A percentile compares a stretch with the other conserved stretches of the same genome.
Conservation (phyloP, 2,888 invertebrate species). For the Anoplius nigerrimus region DNA sequence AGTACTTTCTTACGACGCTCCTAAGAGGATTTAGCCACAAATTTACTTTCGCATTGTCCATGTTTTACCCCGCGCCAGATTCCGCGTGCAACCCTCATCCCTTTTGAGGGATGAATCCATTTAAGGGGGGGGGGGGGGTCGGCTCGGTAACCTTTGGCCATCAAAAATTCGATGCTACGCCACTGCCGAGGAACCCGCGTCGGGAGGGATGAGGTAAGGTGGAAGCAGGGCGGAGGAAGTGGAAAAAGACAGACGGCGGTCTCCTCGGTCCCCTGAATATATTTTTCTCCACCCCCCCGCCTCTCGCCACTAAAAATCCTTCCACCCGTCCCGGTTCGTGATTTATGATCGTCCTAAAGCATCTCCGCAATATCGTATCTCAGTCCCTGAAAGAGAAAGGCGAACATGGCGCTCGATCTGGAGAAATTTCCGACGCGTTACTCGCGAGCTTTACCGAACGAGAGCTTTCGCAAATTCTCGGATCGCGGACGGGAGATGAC, state of each 20-base stretch:
- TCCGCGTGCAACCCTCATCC: too few relatives aligned
- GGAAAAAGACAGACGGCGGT: not conserved
- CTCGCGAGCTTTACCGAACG: too few relatives aligned
- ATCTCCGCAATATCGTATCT: slow-evolving; percentile 53
- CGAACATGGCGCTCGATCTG: too few relatives aligned
- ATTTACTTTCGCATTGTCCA: too few relatives aligned
- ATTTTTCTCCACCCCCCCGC: slow-evolving; percentile 7
- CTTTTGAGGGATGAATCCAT: too few relatives aligned
- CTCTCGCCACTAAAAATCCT: not conserved
- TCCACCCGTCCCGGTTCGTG: slow-evolving; percentile 38
- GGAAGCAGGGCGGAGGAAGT: not conserved
- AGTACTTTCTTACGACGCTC: not conserved
- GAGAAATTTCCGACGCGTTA: too few relatives aligned
- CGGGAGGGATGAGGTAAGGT: not conserved
- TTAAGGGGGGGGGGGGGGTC: not conserved
- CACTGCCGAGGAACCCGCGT: too few relatives aligned
- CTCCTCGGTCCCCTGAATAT: slow-evolving; percentile 27
- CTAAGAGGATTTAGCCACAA: not conserved
- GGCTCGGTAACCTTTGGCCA: not conserved
- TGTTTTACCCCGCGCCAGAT: too few relatives aligned
- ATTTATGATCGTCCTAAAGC: slow-evolving; percentile 58
- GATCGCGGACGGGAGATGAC: not conserved
- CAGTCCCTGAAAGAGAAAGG: too few relatives aligned
- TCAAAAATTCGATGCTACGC: too few relatives aligned
- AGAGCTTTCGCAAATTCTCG: too few relatives aligned